Conservation (phyloP, 2,797 vertebrate species). For the Sphenopsis melanotis region DNA sequence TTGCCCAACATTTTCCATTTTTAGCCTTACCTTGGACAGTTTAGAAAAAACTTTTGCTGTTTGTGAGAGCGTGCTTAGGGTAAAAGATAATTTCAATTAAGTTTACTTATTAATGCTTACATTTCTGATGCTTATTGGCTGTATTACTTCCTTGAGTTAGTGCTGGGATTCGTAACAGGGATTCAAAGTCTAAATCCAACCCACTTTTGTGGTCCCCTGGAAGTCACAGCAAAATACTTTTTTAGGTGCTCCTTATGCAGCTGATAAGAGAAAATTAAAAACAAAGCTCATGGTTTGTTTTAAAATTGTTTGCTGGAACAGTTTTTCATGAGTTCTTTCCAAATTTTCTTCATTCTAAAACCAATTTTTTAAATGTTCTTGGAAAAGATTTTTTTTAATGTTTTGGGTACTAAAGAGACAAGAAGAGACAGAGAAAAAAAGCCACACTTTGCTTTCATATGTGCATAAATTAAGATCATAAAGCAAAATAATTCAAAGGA, state of each 20-base stretch:
- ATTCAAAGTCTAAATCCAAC: not conserved
- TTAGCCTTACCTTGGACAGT: not conserved
- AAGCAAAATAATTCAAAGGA: not conserved
- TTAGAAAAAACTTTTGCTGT: not conserved
- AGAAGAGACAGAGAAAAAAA: not conserved
- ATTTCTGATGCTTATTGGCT: not conserved
- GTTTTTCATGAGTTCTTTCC: not conserved
- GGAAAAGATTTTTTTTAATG: not conserved
- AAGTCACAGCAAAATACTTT: not conserved
- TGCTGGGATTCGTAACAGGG: not conserved
- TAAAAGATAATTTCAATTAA: not conserved
- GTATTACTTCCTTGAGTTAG: not conserved
- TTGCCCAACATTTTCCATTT: not conserved
- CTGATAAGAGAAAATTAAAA: not conserved
- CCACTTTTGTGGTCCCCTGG: not conserved
- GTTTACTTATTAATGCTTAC: fast-evolving
- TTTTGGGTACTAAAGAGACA: not conserved
- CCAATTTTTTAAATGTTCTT: not conserved
- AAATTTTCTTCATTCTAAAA: not conserved
- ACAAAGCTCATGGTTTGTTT: not conserved
- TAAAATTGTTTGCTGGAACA: not conserved
- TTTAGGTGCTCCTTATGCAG: not conserved
- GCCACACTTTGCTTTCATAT: not conserved
- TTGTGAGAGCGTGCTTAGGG: not conserved
- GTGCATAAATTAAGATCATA: conserved; percentile 45